phyloP scores from a whole-genome alignment of 1,140 invertebrate species.

The Branchinecta lindahli region DNA sequence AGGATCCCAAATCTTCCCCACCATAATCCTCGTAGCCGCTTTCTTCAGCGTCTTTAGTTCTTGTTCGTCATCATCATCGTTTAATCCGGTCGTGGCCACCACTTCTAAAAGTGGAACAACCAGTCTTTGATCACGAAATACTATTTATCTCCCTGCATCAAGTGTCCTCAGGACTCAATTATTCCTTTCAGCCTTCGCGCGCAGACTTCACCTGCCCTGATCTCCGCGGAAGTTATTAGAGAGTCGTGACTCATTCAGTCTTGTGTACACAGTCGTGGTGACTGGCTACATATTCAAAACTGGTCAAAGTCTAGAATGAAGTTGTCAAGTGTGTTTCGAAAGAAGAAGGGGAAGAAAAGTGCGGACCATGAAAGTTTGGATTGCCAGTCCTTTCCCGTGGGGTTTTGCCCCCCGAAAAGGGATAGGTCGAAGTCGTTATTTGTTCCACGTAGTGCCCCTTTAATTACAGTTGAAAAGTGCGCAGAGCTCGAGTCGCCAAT shows the following conservation, averaged over 20 bases:
- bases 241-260: not conserved
- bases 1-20: too few relatives aligned
- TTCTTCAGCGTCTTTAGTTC: too few relatives aligned
- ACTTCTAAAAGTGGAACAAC: too few relatives aligned
- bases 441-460: conserved; percentile 24
- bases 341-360: conserved; percentile 14
- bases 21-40: too few relatives aligned
- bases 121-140: too few relatives aligned
- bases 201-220: too few relatives aligned
- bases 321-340: conserved; percentile 18
- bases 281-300: not conserved
- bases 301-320: not conserved
- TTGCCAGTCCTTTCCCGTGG: conserved; percentile 13
- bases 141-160: too few relatives aligned
- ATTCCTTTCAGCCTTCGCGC: too few relatives aligned
- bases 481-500: conserved; percentile 8
- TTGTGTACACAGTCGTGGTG: not conserved
- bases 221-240: too few relatives aligned
- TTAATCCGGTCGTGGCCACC: too few relatives aligned
- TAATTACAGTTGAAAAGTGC: conserved; percentile 22
- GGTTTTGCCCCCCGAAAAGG: conserved; percentile 21
- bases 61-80: too few relatives aligned
- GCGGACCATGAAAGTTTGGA: conserved; percentile 13
- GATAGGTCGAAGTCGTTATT: conserved; percentile 27
- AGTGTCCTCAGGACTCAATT: too few relatives aligned